phyloP scores from a whole-genome alignment of 2,113 vertebrate species.

The Pyxicephalus adspersus region DNA sequence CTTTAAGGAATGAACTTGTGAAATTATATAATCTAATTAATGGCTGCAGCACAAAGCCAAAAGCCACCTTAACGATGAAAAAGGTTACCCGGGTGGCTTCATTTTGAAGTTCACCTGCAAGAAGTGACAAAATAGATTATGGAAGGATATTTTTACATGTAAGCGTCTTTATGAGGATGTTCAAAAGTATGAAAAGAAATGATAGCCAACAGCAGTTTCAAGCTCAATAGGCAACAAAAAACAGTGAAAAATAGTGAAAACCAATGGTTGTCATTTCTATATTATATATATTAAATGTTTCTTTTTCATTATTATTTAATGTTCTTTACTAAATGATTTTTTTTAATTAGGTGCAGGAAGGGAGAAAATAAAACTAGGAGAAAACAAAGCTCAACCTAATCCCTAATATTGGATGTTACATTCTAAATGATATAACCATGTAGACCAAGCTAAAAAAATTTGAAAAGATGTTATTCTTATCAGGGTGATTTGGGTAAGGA shows the following conservation, averaged over 20 bases:
- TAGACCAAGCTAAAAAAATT: too few species aligned
- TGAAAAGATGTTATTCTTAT: too few species aligned
- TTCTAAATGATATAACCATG: too few species aligned
- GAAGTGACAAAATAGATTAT: constrained; percentile 41
- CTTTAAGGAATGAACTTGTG: constrained; percentile 48
- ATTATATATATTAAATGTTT: too few species aligned
- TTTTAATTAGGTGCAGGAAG: too few species aligned
- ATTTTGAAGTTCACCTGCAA: constrained; percentile 45
- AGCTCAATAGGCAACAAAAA: constrained; percentile 14
- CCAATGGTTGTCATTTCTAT: not conserved
- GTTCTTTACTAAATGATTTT: too few species aligned
- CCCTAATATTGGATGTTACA: too few species aligned
- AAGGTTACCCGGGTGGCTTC: constrained; percentile 31
- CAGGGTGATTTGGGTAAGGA: too few species aligned
- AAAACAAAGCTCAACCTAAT: too few species aligned
- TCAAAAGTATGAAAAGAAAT: not conserved
- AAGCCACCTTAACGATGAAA: constrained; percentile 26
- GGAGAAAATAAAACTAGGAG: too few species aligned
- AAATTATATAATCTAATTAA: constrained; percentile 43
- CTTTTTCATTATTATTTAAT: too few species aligned
- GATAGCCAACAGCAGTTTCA: not conserved
- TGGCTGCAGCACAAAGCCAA: constrained; percentile 37
- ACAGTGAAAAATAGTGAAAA: not conserved
- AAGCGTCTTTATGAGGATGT: constrained; percentile 32
- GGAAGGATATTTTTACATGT: constrained; percentile 23